Conservation (phyloP, 2,113 vertebrate species). For the Ifrita kowaldi region DNA sequence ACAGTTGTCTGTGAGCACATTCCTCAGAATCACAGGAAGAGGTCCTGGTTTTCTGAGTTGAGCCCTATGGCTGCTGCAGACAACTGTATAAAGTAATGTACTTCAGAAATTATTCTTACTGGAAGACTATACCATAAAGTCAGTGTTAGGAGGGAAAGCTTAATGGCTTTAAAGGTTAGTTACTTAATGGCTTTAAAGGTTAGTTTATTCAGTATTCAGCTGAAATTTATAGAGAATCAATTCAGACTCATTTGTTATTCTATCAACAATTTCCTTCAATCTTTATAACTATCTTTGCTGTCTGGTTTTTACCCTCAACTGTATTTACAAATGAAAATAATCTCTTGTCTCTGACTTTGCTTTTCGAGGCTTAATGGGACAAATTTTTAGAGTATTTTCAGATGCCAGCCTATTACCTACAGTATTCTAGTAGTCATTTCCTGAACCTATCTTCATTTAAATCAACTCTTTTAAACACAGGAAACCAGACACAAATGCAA, state of each 20-base stretch:
- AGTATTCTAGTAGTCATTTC: neutral
- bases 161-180: neutral
- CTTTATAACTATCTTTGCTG: neutral
- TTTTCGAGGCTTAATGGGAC: neutral
- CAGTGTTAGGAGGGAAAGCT: neutral
- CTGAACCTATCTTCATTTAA: neutral
- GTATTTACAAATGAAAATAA: neutral
- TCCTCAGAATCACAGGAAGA: neutral
- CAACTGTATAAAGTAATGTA: neutral
- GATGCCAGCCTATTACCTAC: neutral
- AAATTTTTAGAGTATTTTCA: neutral
- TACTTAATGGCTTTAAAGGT: neutral
- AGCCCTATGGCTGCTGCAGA: neutral
- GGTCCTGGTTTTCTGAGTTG: neutral
- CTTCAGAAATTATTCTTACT: neutral
- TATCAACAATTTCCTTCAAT: neutral
- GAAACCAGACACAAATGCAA: neutral
- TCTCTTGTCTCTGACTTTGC: neutral
- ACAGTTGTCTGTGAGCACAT: neutral
- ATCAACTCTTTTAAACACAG: neutral
- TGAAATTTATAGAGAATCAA: neutral
- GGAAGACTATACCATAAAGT: neutral
- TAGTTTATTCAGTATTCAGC: neutral
- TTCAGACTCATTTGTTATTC: neutral
- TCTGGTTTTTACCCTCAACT: neutral